Evolutionary conservation across 2,113 vertebrate species (phyloP).

Genomic region (Gasterosteus nipponicus): DNA sequence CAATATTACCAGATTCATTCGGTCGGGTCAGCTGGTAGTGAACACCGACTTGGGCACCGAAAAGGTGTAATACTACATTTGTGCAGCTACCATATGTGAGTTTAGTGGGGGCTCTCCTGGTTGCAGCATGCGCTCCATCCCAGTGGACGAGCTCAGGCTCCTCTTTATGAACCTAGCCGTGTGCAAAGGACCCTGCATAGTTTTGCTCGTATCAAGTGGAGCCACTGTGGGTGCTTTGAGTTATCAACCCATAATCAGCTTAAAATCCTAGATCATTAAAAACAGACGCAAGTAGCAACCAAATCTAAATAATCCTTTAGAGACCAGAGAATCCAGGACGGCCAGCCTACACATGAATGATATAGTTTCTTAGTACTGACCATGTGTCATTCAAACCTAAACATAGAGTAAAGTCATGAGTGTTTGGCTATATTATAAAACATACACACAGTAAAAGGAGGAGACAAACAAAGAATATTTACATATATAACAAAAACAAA

Average conservation of each 20-base stretch:
- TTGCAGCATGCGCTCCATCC: not conserved
- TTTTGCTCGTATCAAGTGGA: not conserved
- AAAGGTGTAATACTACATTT: not conserved
- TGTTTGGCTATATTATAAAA: conserved; percentile 77
- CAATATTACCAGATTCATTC: too few species aligned
- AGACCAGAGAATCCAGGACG: conserved; percentile 21
- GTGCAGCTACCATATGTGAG: too few species aligned
- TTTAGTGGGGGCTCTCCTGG: not conserved
- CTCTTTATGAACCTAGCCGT: not conserved
- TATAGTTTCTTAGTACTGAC: conserved; percentile 46
- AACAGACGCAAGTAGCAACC: conserved; percentile 6
- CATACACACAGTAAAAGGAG: conserved; percentile 70
- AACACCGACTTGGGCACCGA: not conserved
- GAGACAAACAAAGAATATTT: conserved; percentile 70
- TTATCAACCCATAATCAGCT: not conserved
- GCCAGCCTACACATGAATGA: conserved; percentile 28
- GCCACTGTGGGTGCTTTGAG: not conserved
- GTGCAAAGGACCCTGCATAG: too few species aligned
- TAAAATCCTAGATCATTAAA: conserved; percentile 28
- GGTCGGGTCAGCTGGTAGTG: not conserved
- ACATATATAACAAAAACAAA: conserved; percentile 71
- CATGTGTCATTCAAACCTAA: conserved; percentile 28
- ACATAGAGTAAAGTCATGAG: conserved; percentile 61
- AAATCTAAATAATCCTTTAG: conserved; percentile 19
- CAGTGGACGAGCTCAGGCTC: not conserved